phyloP scores from a whole-genome alignment of 2,888 invertebrate genomes.

The Rhagonycha fulva region DNA sequence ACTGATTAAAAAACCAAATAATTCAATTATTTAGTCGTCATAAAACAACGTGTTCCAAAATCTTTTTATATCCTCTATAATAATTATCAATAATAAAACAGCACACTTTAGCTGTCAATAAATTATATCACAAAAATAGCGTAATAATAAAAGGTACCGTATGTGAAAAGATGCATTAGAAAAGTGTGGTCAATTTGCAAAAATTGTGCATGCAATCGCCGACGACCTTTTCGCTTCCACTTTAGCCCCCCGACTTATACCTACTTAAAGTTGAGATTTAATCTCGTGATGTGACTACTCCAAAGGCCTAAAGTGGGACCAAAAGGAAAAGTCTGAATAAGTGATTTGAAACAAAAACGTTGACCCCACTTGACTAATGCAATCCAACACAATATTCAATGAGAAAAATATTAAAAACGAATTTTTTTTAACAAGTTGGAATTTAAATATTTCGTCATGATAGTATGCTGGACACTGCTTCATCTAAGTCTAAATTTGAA shows the following conservation, averaged over 20 bases:
- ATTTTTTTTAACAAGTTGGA: constrained; percentile 12
- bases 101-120: constrained; percentile 23
- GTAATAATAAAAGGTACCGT: constrained; percentile 8
- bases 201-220: not conserved
- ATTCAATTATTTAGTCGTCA: not conserved
- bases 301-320: not conserved
- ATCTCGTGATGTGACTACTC: not conserved
- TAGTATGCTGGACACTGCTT: constrained; percentile 50
- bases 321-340: not conserved
- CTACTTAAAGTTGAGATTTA: not conserved
- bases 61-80: constrained; percentile 8
- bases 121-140: constrained; percentile 29
- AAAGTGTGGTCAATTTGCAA: not conserved
- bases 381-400: not conserved
- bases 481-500: constrained; percentile 50
- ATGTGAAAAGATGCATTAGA: not conserved
- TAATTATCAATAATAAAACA: constrained; percentile 5
- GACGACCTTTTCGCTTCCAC: not conserved
- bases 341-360: not conserved
- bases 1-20: constrained; percentile 9
- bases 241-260: not conserved
- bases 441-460: constrained; percentile 54
- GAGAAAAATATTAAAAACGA: constrained; percentile 6
- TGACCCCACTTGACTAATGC: not conserved
- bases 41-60: constrained; percentile 10